A percentile compares a stretch with the other conserved stretches of the same genome.
phyloP scores from a whole-genome alignment of 2,113 vertebrate species.

The Turnix velox region DNA sequence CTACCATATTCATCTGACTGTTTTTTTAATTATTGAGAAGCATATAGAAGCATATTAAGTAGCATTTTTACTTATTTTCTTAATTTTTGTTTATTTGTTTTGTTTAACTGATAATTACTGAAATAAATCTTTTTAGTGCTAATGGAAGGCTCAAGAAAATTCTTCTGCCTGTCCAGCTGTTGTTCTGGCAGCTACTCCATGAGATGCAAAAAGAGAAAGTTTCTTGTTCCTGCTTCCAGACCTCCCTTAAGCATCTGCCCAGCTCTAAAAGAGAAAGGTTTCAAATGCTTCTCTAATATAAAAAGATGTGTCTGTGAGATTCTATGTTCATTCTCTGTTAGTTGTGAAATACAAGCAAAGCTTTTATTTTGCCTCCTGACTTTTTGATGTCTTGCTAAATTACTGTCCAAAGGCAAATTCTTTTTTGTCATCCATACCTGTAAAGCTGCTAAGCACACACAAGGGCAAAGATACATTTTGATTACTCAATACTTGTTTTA shows the following conservation, averaged over 20 bases:
- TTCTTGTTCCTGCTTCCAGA: background rate
- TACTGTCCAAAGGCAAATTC: constrained; percentile 50
- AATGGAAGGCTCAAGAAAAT: background rate
- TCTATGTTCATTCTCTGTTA: background rate
- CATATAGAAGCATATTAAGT: background rate
- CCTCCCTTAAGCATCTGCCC: background rate
- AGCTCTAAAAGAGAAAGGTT: background rate
- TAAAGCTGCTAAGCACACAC: constrained; percentile 54
- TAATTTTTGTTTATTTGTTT: background rate
- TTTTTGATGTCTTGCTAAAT: constrained; percentile 40
- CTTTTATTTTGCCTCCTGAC: background rate
- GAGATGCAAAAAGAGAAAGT: background rate
- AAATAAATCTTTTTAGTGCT: background rate
- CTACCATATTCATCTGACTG: background rate
- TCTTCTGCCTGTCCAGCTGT: background rate
- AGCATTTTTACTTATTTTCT: background rate
- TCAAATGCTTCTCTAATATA: background rate
- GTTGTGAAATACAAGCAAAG: constrained; percentile 4
- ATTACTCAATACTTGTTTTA: constrained; percentile 73
- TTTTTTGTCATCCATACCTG: constrained; percentile 45
- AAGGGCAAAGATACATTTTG: constrained; percentile 54
- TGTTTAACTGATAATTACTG: background rate
- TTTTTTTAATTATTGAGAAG: background rate
- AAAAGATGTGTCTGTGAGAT: background rate
- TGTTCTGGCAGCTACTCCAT: background rate